Base-by-base conservation (phyloP, 2,888 invertebrate genomes). In the Andricus quercusramuli region DNA sequence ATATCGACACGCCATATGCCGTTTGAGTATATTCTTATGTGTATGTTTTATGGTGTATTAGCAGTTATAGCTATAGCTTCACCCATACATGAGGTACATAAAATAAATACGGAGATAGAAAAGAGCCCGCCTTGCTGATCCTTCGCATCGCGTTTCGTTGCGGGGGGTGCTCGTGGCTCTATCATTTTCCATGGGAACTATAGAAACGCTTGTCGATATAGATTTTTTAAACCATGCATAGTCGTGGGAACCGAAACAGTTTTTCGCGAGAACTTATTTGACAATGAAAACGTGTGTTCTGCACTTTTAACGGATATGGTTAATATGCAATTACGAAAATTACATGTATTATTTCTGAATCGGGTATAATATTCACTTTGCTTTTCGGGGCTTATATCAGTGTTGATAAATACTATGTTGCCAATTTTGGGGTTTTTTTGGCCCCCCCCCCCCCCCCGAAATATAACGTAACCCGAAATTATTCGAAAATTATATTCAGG, bases 151-250 rank as follows among this genome's bases (percentile, higher is more conserved):
- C 47, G 84, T 85, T 84, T 86, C 85, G 84, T 87, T 86, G 86
- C 85, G 81, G 84, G 83, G 84, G 86, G 80, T 81, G 84, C 83
- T 84, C 81, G 77, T 80, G 80, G 77, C 83, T 80, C 86, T 89
- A 86, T 89, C 89, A 89, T 90, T 88, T 88, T 70, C 83, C 85
- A 79, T 83, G 85, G 86, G 85, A 84, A 85, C 85, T 85, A 83
- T 80, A 82, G 86, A 85, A 86, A 86, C 82, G 83, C 68, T 84
- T 66, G 80, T 83, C 81, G 81, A 83, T 84, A 82, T 79, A 78
- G 70, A 70, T 70, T 70, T 47, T 47, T 47, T 47, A 47, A 17
- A 47, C 17, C 47, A 17, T 47, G 9, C 70, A 47, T 47, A 47
- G 70, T 70, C 70, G 70, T 70, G 70, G 70, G 70, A 70, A 70